Conservation (phyloP, 2,797 vertebrate species). For the Sphenopsis melanotis region DNA sequence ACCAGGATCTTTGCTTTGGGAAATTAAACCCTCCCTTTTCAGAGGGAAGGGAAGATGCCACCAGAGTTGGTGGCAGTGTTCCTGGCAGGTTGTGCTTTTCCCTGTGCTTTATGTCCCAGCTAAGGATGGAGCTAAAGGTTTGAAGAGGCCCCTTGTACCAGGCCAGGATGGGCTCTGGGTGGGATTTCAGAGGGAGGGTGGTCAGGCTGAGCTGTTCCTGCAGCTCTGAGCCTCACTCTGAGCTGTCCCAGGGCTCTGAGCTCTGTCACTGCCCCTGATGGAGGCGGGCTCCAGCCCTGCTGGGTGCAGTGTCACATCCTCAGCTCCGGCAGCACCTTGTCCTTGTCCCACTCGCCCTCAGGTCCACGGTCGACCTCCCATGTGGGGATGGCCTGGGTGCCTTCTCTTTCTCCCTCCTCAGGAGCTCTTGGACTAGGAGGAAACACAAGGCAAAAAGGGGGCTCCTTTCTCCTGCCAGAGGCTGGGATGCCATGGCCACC, state of each 20-base stretch:
- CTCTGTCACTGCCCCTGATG: not conserved
- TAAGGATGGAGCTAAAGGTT: not conserved
- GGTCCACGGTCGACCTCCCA: accelerated
- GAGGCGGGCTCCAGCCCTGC: not conserved
- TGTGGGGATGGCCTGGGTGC: accelerated
- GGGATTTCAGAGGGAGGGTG: accelerated
- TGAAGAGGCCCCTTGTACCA: accelerated
- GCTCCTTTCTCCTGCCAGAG: not conserved
- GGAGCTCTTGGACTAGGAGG: conserved; percentile 59
- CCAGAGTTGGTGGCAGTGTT: not conserved
- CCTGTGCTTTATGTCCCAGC: not conserved
- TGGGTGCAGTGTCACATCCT: not conserved
- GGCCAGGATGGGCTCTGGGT: not conserved
- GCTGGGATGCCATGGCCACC: not conserved
- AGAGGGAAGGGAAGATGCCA: not conserved
- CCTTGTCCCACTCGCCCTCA: accelerated
- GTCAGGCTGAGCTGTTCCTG: not conserved
- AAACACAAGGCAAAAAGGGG: not conserved
- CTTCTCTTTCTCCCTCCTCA: not conserved
- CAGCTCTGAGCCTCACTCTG: too few relatives aligned
- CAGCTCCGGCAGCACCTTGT: not conserved
- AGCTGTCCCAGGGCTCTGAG: too few relatives aligned
- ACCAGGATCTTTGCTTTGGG: accelerated
- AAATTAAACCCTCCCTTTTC: not conserved
- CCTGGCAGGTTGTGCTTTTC: not conserved